Evolutionary conservation across 2,113 vertebrate species (phyloP).

Genomic region (Phylloscopus trochilus): DNA sequence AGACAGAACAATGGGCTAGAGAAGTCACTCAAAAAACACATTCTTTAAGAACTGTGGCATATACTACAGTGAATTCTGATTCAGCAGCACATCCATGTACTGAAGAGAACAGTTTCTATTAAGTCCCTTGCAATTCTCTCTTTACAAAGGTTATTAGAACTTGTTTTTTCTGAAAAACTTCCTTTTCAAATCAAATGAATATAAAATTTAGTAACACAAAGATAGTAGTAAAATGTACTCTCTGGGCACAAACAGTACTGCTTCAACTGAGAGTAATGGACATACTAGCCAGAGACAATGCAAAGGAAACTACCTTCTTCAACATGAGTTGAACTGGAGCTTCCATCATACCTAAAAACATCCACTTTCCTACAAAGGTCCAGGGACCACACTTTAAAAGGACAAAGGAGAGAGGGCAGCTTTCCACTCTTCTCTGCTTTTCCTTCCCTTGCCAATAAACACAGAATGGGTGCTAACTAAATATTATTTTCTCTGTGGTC

Average conservation of each 20-base stretch:
- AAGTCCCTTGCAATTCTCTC: background rate
- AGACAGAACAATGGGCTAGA: background rate
- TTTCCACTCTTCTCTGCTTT: background rate
- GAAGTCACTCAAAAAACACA: background rate
- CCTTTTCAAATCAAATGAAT: background rate
- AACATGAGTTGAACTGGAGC: fast-evolving
- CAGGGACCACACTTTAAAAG: background rate
- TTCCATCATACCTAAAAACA: background rate
- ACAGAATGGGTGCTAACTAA: background rate
- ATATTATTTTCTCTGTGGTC: background rate
- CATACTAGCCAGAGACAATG: background rate
- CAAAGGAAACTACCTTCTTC: background rate
- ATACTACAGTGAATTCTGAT: background rate
- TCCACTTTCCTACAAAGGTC: background rate
- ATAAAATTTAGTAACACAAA: background rate
- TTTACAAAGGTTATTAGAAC: background rate
- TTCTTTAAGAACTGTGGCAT: background rate
- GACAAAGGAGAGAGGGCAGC: background rate
- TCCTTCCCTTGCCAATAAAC: background rate
- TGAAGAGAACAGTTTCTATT: background rate
- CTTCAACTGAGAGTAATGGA: background rate
- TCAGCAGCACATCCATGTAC: background rate
- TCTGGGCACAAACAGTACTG: background rate
- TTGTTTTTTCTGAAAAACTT: background rate
- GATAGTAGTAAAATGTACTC: background rate